Percentiles rank a stretch among this genome's conserved stretches.
These are phyloP conservation scores for Pelobates cultripes DNA, from an alignment of 2,797 vertebrate species.

Conservation along the genomic window DNA sequence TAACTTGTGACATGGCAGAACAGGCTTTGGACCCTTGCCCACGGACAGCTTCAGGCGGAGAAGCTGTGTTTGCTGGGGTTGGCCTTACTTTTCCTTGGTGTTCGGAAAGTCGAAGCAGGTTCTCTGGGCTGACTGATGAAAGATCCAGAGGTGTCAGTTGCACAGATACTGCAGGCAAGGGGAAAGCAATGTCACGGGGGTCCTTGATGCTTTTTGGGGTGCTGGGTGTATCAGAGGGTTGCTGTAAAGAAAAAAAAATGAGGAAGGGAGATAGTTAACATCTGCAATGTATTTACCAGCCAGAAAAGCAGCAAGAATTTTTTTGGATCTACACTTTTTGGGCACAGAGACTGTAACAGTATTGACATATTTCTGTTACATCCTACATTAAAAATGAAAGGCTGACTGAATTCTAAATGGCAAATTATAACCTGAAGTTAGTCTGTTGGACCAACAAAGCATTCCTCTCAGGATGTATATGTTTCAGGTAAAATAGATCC, in stretches of 20 bases:
- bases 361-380: not conserved
- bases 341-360: not conserved
- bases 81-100: slow-evolving; percentile 77
- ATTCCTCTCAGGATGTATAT: too few species aligned
- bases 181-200: slow-evolving; percentile 88
- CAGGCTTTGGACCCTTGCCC: slow-evolving; percentile 64
- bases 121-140: slow-evolving; percentile 67
- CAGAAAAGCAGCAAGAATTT: too few species aligned
- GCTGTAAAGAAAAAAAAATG: slow-evolving; percentile 68
- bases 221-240: slow-evolving; percentile 81
- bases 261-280: not conserved
- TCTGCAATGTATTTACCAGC: not conserved
- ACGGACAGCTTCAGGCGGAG: slow-evolving; percentile 58
- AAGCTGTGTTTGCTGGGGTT: slow-evolving; percentile 62
- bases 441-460: too few species aligned
- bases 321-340: too few species aligned
- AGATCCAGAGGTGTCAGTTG: slow-evolving; percentile 59
- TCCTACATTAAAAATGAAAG: too few species aligned
- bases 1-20: slow-evolving; percentile 69
- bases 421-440: too few species aligned
- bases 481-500: too few species aligned
- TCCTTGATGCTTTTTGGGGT: slow-evolving; percentile 92
- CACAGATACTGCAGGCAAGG: slow-evolving; percentile 70
- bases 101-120: slow-evolving; percentile 63
- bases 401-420: too few species aligned